Conservation (phyloP, 2,888 invertebrate species). For the Pyrocoelia pectoralis region DNA sequence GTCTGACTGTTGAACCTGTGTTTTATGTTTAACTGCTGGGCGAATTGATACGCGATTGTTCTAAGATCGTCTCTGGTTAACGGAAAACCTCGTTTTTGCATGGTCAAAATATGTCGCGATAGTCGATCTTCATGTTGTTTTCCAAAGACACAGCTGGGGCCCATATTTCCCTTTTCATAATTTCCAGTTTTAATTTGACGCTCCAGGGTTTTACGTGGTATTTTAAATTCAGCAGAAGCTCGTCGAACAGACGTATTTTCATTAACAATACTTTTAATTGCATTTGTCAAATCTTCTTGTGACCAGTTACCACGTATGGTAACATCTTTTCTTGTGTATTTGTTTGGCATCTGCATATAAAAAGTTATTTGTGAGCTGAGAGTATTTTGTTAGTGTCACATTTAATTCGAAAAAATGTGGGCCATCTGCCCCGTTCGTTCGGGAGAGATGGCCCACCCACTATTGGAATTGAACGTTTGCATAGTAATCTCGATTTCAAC, state of each 20-base stretch:
- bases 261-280: background rate
- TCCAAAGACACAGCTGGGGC: constrained; percentile 21
- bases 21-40: constrained; percentile 11
- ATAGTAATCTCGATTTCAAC: background rate
- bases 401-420: too few species aligned
- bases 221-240: constrained; percentile 15
- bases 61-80: constrained; percentile 4
- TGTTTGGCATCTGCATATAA: constrained; percentile 17
- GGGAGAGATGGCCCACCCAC: too few species aligned
- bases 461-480: too few species aligned
- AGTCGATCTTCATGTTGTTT: constrained; percentile 35
- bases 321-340: constrained; percentile 1
- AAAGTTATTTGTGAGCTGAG: too few species aligned
- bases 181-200: constrained; percentile 17
- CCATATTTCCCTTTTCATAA: constrained; percentile 8
- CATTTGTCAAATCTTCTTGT: background rate
- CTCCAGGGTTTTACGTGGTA: constrained; percentile 15
- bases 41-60: constrained; percentile 17
- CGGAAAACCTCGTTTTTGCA: constrained; percentile 36
- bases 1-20: constrained; percentile 35
- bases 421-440: too few species aligned
- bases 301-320: background rate
- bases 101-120: constrained; percentile 37
- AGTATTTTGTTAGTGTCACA: too few species aligned
- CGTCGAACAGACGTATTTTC: background rate